These are phyloP conservation scores for Calyptomena viridis DNA, from an alignment of 2,113 vertebrate species.

Conservation along the genomic window DNA sequence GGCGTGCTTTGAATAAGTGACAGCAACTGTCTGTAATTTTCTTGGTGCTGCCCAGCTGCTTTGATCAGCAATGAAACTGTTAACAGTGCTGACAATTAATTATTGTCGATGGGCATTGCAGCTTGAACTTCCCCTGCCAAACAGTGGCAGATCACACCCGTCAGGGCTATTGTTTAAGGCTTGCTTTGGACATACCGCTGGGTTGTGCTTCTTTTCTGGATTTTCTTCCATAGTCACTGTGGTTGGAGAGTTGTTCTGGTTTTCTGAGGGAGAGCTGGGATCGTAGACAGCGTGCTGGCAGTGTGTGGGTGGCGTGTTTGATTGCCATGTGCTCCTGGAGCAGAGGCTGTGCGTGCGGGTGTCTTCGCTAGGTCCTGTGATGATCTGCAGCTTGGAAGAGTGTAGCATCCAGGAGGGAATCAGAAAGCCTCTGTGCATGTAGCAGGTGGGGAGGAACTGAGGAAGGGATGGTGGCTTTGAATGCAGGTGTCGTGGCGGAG, in stretches of 20 bases:
- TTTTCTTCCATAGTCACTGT: not conserved
- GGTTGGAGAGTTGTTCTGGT: not conserved
- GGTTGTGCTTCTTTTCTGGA: not conserved
- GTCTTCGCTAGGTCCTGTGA: not conserved
- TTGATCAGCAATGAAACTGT: constrained; percentile 31
- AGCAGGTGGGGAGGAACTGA: not conserved
- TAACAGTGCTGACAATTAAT: not conserved
- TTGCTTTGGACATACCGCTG: not conserved
- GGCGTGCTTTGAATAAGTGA: not conserved
- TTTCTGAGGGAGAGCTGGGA: not conserved
- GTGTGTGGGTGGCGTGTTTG: constrained; percentile 22
- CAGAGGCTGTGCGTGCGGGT: not conserved
- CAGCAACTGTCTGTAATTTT: not conserved
- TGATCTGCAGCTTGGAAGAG: not conserved
- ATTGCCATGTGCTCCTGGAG: constrained; percentile 34
- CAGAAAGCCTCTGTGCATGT: fast-evolving
- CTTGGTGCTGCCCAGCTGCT: not conserved
- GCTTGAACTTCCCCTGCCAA: not conserved
- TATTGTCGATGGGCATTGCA: not conserved
- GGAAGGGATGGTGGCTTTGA: not conserved
- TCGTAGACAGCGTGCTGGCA: not conserved
- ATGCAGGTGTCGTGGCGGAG: not conserved
- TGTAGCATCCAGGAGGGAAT: not conserved
- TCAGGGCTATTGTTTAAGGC: not conserved
- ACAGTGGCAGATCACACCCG: not conserved